These are phyloP conservation scores for Rallus crepitans DNA, from an alignment of 2,797 vertebrate species.

Conservation along the genomic window DNA sequence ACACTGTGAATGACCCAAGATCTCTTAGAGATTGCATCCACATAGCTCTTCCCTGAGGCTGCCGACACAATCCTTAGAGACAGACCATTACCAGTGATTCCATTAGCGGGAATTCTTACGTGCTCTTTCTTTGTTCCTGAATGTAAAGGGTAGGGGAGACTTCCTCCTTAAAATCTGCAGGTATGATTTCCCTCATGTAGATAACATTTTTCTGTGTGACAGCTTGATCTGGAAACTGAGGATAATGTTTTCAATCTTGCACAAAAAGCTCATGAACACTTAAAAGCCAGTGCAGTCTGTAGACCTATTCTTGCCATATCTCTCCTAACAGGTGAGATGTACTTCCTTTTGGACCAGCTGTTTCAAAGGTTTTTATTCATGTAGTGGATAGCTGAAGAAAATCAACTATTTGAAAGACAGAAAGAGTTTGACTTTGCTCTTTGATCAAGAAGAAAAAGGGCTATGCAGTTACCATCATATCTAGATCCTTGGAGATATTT, in stretches of 20 bases:
- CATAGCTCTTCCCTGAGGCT: not conserved
- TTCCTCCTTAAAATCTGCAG: not conserved
- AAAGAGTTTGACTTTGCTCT: not conserved
- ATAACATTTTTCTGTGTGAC: not conserved
- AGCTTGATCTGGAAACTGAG: slow-evolving; percentile 1
- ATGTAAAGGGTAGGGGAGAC: not conserved
- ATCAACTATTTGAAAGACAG: slow-evolving; percentile 14
- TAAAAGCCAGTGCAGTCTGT: not conserved
- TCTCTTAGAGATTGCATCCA: not conserved
- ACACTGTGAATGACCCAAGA: not conserved
- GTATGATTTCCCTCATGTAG: not conserved
- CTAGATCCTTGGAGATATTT: not conserved
- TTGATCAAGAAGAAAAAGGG: slow-evolving; percentile 4
- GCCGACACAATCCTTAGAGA: not conserved
- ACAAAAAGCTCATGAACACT: not conserved
- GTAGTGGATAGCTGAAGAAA: not conserved
- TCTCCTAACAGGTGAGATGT: not conserved
- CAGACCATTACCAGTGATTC: not conserved
- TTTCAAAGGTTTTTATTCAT: slow-evolving; percentile 38
- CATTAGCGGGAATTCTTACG: not conserved
- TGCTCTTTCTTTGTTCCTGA: not conserved
- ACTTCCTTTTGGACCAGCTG: slow-evolving; percentile 6
- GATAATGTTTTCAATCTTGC: not conserved
- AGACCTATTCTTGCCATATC: not conserved
- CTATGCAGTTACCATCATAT: not conserved